Evolutionary conservation across 2,797 vertebrate species (phyloP).

Genomic region (Pseudopleuronectes americanus): DNA sequence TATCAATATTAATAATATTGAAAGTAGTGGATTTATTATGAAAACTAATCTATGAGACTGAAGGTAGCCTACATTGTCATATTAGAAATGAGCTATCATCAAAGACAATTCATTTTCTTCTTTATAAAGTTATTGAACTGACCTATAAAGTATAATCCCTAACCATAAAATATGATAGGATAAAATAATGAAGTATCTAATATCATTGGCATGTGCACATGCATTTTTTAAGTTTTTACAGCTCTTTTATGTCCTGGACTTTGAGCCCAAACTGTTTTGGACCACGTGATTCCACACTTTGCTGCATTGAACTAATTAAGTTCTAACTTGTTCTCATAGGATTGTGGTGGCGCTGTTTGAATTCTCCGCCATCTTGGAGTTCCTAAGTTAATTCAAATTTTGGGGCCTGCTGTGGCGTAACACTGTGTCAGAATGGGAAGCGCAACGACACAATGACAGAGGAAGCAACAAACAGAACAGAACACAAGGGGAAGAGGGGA

Average conservation of each 20-base stretch:
- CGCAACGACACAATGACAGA: constrained; percentile 68
- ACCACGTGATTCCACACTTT: constrained; percentile 6
- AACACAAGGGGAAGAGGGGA: constrained; percentile 60
- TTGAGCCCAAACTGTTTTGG: constrained; percentile 5
- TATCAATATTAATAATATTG: too few species aligned
- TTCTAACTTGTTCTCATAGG: neutral
- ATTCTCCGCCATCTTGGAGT: constrained; percentile 4
- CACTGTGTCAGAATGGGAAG: constrained; percentile 64
- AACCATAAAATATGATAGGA: too few species aligned
- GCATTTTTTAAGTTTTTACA: neutral
- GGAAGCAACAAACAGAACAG: constrained; percentile 73
- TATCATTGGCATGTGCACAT: neutral
- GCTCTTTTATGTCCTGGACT: neutral
- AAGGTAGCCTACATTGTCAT: too few species aligned
- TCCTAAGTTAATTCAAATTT: constrained; percentile 24
- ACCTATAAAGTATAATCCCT: too few species aligned
- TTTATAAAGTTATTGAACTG: neutral
- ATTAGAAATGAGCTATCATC: neutral
- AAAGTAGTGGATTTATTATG: too few species aligned
- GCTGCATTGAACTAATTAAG: neutral
- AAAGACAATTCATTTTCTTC: neutral
- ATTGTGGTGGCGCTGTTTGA: neutral
- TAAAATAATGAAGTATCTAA: too few species aligned
- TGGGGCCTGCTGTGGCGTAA: constrained; percentile 62
- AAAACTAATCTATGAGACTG: too few species aligned